Evolutionary conservation across 2,797 vertebrate genomes (phyloP).

Genomic region (Diceros bicornis): DNA sequence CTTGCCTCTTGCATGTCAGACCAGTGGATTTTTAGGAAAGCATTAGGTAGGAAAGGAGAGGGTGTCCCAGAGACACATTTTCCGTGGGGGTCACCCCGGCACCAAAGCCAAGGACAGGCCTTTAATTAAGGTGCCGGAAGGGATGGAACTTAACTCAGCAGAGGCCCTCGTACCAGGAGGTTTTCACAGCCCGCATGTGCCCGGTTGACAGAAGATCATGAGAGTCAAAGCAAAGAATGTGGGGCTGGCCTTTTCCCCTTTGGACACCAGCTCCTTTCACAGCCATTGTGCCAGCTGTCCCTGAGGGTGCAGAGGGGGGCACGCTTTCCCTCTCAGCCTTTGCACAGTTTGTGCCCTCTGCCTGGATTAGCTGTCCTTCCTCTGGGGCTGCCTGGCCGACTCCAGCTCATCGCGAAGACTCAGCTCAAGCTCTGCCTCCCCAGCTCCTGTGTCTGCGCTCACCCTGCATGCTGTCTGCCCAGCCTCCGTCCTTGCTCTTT

Average conservation of each 20-base stretch:
- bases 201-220: not conserved
- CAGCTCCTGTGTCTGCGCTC: fast-evolving
- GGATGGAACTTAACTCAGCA: not conserved
- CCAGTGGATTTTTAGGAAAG: not conserved
- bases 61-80: not conserved
- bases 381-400: not conserved
- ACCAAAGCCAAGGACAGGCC: not conserved
- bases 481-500: not conserved
- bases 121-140: not conserved
- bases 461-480: fast-evolving
- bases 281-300: not conserved
- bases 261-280: not conserved
- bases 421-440: not conserved
- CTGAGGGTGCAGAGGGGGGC: not conserved
- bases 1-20: not conserved
- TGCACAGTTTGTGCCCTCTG: not conserved
- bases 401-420: not conserved
- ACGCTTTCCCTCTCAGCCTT: not conserved
- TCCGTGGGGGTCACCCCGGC: not conserved
- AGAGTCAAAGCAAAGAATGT: not conserved
- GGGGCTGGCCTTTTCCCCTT: not conserved
- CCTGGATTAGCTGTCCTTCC: not conserved
- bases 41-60: not conserved
- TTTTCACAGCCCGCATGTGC: not conserved
- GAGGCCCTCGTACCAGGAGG: not conserved